Base-by-base conservation (phyloP, 2,113 vertebrate species). In the Percina caprodes region DNA sequence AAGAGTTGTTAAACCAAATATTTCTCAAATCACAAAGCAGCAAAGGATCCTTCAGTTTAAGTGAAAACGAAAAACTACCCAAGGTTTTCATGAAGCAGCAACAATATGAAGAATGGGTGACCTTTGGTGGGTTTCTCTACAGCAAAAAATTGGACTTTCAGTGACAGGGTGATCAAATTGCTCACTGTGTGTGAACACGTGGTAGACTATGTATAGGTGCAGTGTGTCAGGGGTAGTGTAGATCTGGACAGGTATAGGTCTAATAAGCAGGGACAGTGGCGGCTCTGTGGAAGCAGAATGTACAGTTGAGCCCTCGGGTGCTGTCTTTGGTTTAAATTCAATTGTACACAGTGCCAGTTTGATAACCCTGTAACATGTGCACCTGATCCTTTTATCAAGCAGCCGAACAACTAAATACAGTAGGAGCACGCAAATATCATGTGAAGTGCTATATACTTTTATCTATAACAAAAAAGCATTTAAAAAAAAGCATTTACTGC, bases 291-390 rank as follows among this genome's bases (percentile, higher is more conserved):
- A 58, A 24, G 49, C 5, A 58, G 66, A 39, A 48, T 33, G 46
- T 24, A 48, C 46, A 58, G 39, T 6, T 12, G 73, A 66, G 54
- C 74, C 63, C 21, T 58, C 1, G 0, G 62, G 62, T n/a, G 5
- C 33, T 54, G 60, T 51, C 5, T 11, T n/a, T 42, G 10, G 21
- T 66, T 59, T 65, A 42, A 42, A 69, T 51, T 58, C 16, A 59
- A 52, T 60, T 21, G 23, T 8, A 51, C 66, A 21, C 24, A 19
- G 26, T 49, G 73, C 30, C 80, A 42, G 72, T 72, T 23, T 77
- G 52, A 67, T 77, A 58, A 48, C 24, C 35, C 18, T 0, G 2
- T 16, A 23, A 76, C 11, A 63, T 59, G 24, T 33, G 11, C 30
- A 52, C 30, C 30, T 52, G 8, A 60, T 45, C 33, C 5, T 30